Evolutionary conservation across 2,888 invertebrate species (phyloP), one percentile per base, ranked within the genome.

Genomic region (Sipunculus nudus): DNA sequence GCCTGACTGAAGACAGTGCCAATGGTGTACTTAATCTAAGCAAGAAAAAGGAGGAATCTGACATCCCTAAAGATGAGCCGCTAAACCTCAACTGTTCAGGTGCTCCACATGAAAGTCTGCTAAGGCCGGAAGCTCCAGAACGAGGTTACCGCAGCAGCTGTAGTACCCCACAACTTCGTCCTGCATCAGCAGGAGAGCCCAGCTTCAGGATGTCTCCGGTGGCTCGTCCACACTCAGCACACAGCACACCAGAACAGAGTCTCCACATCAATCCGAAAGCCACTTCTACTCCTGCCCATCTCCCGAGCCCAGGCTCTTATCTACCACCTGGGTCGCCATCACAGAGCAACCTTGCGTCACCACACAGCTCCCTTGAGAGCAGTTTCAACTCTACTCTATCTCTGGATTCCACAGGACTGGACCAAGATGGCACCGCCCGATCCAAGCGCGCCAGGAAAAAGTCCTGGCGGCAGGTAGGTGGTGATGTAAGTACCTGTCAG

Each of bases 11-110:
- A 16, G 49, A 39, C 21, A 77, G 89, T 57, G 76, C 76, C 68
- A 91, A 91, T 16, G 54, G 54, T 84, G 91, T 89, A 45, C 90
- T 92, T 38, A 93, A 93, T 82, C 85, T 92, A 54, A 92, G 92
- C 84, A 87, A 89, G 78, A 89, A 89, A 83, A 29, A 53, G 65
- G 63, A 53, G 72, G 70, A 41, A 53, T 19, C 43, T 43, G 43
- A 23, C n/a, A 23, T 19, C n/a, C n/a, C 43, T 21, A 43, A 10
- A 23, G n/a, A 13, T 21, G 43, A 21, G 43, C 6, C 23, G 10
- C 43, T 23, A 8, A 19, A 10, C n/a, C 6, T n/a, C 43, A 43
- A 19, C 8, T 43, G 10, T n/a, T 10, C n/a, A 6, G 10, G 19
- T n/a, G 19, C 6, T 58, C 58, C 29, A 45, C 52, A 1, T 61